phyloP scores from a whole-genome alignment of 1,140 invertebrate genomes.

The Penaeus japonicus region DNA sequence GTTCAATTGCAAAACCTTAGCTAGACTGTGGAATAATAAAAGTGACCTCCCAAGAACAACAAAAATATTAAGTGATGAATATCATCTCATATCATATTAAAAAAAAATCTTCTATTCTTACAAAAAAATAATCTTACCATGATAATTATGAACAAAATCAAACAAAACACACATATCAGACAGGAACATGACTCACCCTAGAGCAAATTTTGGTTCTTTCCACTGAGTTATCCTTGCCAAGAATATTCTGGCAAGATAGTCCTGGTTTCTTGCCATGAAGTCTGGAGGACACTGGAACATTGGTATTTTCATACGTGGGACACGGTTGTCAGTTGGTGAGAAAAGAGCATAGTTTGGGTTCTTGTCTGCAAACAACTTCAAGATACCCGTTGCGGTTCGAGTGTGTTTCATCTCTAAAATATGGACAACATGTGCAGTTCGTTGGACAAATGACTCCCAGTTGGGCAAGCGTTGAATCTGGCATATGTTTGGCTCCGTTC shows the following conservation, averaged over 20 bases:
- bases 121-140: background rate
- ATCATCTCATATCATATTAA: background rate
- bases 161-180: background rate
- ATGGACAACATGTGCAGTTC: conserved; percentile 66
- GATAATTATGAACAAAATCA: background rate
- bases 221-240: conserved; percentile 76
- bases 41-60: background rate
- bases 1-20: background rate
- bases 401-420: conserved; percentile 70
- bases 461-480: conserved; percentile 43
- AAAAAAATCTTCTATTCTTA: background rate
- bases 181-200: conserved; percentile 65
- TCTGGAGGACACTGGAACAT: conserved; percentile 70
- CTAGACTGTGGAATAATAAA: background rate
- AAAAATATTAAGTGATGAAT: background rate
- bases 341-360: conserved; percentile 72
- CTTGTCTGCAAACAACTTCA: conserved; percentile 71
- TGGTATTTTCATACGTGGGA: conserved; percentile 77
- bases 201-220: conserved; percentile 71
- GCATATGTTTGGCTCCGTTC: conserved; percentile 24
- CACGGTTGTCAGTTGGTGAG: conserved; percentile 75
- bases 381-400: conserved; percentile 72
- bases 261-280: conserved; percentile 68
- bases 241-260: conserved; percentile 73
- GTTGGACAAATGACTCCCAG: conserved; percentile 62